phyloP scores from a whole-genome alignment of 2,797 vertebrate genomes.

The Rhinoraja longicauda region DNA sequence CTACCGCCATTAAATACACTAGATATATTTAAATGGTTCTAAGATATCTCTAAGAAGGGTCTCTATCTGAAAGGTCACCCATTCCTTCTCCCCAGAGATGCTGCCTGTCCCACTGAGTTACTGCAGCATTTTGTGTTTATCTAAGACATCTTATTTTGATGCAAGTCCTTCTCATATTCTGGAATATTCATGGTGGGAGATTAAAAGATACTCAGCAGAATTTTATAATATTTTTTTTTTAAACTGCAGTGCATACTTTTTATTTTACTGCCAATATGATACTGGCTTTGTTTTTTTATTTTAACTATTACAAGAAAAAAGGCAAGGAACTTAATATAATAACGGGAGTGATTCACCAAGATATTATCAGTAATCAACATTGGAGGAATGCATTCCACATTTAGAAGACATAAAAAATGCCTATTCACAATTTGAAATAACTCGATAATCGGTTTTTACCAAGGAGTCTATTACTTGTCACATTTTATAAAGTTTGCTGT shows the following conservation, averaged over 20 bases:
- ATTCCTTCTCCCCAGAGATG: too few relatives aligned
- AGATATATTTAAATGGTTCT: too few relatives aligned
- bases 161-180: too few relatives aligned
- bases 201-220: not conserved
- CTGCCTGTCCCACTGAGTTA: too few relatives aligned
- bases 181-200: not conserved
- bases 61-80: too few relatives aligned
- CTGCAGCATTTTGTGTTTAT: too few relatives aligned
- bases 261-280: conserved; percentile 1
- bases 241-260: not conserved
- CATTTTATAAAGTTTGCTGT: conserved; percentile 10
- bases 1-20: too few relatives aligned
- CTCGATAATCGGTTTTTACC: not conserved
- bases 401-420: not conserved
- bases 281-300: not conserved
- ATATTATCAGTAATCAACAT: not conserved
- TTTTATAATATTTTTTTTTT: not conserved
- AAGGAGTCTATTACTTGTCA: conserved; percentile 7
- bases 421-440: not conserved
- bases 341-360: not conserved
- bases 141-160: too few relatives aligned
- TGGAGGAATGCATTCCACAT: not conserved
- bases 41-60: too few relatives aligned
- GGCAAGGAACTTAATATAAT: not conserved
- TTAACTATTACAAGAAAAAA: not conserved